These are phyloP conservation scores for Diglossa cyanea DNA, from an alignment of 2,797 vertebrate species.

Conservation along the genomic window DNA sequence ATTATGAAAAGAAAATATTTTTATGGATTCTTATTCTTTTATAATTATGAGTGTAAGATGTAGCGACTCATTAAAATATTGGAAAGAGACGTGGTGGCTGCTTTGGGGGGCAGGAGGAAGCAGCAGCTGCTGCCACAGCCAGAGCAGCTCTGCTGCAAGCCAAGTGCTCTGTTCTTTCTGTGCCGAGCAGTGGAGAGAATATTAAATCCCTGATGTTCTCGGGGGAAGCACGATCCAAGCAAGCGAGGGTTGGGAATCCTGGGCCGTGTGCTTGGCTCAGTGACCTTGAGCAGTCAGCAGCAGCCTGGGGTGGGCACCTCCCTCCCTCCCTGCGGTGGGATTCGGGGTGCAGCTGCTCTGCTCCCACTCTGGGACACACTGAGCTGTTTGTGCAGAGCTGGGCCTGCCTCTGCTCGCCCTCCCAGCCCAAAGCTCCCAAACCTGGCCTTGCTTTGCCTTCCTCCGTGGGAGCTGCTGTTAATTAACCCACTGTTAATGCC, in stretches of 20 bases:
- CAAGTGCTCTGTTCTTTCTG: neutral
- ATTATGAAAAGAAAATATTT: constrained; percentile 94
- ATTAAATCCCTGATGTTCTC: neutral
- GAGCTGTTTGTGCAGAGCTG: neutral
- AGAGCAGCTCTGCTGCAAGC: neutral
- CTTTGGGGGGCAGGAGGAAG: neutral
- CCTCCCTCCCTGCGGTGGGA: accelerated
- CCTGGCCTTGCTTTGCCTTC: neutral
- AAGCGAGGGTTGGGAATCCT: neutral
- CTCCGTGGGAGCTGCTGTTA: accelerated
- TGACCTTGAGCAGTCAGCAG: neutral
- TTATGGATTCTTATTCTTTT: constrained; percentile 94
- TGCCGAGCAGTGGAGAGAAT: neutral
- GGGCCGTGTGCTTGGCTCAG: accelerated
- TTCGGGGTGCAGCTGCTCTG: neutral
- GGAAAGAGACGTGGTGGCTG: constrained; percentile 26
- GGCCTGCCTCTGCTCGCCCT: neutral
- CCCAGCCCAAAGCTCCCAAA: neutral
- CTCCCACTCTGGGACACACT: accelerated
- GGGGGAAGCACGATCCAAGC: neutral
- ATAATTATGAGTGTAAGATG: constrained; percentile 84
- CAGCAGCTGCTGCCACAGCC: neutral
- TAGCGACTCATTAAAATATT: constrained; percentile 84
- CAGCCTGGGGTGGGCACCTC: neutral
- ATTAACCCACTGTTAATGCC: neutral